Percentiles rank a stretch among this genome's conserved stretches.
These are phyloP conservation scores for Acleris emargana DNA, from an alignment of 2,888 invertebrate species.

Conservation along the genomic window DNA sequence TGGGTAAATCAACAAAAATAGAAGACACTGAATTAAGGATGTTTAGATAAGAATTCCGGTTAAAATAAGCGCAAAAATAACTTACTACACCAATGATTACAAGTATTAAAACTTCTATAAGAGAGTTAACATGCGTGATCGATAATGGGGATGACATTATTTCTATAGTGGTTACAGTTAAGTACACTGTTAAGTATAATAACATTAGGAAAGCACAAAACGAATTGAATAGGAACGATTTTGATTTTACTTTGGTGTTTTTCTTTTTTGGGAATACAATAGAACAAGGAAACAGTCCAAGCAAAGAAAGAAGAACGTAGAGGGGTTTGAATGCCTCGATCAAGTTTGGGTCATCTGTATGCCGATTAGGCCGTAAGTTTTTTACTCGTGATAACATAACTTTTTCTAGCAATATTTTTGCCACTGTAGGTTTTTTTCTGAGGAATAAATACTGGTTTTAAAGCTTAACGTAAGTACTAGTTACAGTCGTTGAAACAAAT, in stretches of 20 bases:
- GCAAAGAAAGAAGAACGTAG: conserved; percentile 2
- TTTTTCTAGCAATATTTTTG: background rate
- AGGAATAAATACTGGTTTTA: too few species aligned
- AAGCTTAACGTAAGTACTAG: too few species aligned
- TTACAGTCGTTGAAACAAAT: too few species aligned
- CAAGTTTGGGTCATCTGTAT: background rate
- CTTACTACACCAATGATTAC: background rate
- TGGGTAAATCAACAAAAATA: conserved; percentile 5
- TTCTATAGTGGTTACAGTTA: background rate
- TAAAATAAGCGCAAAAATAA: background rate
- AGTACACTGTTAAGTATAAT: background rate
- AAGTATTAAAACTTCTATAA: background rate
- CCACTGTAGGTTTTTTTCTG: background rate
- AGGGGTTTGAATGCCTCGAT: conserved; percentile 6
- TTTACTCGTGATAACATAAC: background rate
- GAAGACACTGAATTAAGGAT: background rate
- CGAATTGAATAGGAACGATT: background rate
- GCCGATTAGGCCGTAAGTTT: background rate
- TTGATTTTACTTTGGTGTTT: background rate
- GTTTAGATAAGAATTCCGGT: background rate
- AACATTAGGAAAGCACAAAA: background rate
- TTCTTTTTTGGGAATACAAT: conserved; percentile 4
- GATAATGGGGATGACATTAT: background rate
- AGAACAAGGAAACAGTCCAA: conserved; percentile 5
- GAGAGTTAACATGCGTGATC: background rate